These are phyloP conservation scores for Oenanthe oenanthe DNA, from an alignment of 2,113 vertebrate species.

Conservation along the genomic window DNA sequence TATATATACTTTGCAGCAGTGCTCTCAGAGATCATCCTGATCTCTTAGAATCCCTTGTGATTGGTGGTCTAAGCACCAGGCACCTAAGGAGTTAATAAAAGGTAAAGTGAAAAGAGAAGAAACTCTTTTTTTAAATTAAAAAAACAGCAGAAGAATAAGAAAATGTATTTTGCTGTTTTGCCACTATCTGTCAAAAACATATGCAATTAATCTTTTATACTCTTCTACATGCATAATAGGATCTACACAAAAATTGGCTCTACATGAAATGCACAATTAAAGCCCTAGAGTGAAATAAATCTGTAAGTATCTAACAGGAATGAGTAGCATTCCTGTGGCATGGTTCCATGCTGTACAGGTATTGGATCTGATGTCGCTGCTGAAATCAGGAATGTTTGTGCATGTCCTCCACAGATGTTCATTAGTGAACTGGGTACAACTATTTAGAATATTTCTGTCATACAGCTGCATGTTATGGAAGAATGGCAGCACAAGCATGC, in stretches of 20 bases:
- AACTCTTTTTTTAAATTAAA: background rate
- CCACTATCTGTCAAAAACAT: background rate
- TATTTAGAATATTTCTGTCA: background rate
- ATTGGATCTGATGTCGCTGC: background rate
- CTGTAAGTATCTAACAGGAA: background rate
- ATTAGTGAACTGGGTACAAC: background rate
- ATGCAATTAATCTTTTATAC: background rate
- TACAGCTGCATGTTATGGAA: background rate
- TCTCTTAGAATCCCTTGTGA: background rate
- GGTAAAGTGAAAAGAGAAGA: background rate
- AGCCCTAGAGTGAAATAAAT: background rate
- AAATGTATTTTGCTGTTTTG: background rate
- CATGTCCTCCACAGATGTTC: background rate
- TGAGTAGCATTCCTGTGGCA: no score
- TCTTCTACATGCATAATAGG: background rate
- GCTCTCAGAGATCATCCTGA: background rate
- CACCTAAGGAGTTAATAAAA: background rate
- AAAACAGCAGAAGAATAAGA: background rate
- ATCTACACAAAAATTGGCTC: background rate
- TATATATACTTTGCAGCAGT: background rate
- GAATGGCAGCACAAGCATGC: background rate
- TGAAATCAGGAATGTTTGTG: background rate
- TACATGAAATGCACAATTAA: background rate
- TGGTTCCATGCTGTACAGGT: background rate
- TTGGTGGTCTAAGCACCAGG: background rate